Evolutionary conservation across 1,140 invertebrate genomes (phyloP).

Genomic region (Drosophila baimaii): DNA sequence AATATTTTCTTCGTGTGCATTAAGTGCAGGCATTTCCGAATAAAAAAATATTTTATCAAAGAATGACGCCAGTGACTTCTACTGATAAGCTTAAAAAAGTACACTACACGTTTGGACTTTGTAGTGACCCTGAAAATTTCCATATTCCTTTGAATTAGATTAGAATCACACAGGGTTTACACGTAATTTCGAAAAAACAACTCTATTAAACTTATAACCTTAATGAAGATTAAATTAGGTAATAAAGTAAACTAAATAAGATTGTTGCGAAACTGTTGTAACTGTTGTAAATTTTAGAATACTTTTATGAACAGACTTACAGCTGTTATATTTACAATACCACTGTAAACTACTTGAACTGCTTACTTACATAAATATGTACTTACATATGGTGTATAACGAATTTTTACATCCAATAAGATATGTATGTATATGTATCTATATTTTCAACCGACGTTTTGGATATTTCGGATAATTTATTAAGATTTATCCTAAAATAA

Average conservation of each 20-base stretch:
- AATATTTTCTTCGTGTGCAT: neutral
- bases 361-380: constrained; percentile 3
- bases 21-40: constrained; percentile 4
- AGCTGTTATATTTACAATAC: neutral
- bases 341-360: neutral
- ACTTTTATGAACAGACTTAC: constrained; percentile 5
- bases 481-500: too few species aligned
- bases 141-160: neutral
- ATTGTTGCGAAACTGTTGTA: neutral
- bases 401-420: neutral
- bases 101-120: neutral
- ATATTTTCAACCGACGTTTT: too few species aligned
- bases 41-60: neutral
- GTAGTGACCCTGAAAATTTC: neutral
- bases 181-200: neutral
- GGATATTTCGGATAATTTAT: too few species aligned
- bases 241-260: neutral
- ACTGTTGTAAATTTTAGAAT: too few species aligned
- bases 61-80: neutral
- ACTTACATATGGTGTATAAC: neutral
- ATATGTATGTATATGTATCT: too few species aligned
- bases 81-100: neutral
- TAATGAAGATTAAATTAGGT: neutral
- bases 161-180: too few species aligned
- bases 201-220: neutral